Percentiles rank a stretch among this genome's conserved stretches.
These are phyloP conservation scores for Catharus fuscescens DNA, from an alignment of 2,113 vertebrate species.

Conservation along the genomic window DNA sequence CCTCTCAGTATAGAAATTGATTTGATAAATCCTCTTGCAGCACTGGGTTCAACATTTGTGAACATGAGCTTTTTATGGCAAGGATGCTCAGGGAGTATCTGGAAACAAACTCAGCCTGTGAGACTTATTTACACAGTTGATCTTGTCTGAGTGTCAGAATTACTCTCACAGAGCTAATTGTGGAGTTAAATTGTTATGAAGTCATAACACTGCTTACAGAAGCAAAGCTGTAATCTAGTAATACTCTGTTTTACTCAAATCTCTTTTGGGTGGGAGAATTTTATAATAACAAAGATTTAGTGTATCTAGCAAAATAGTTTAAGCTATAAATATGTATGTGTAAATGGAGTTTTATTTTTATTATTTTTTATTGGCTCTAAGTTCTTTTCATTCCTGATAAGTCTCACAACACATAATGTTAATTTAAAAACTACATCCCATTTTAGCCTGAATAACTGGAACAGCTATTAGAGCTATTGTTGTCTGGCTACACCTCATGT, in stretches of 20 bases:
- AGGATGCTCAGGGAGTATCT: not conserved
- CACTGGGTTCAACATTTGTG: not conserved
- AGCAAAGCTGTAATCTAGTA: slow-evolving; percentile 1
- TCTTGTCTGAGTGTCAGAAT: not conserved
- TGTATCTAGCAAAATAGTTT: not conserved
- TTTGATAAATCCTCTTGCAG: not conserved
- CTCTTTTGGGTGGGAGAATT: not conserved
- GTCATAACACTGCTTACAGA: not conserved
- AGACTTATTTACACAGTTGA: not conserved
- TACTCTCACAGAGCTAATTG: slow-evolving; percentile 18
- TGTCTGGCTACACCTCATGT: slow-evolving; percentile 35
- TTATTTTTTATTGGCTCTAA: slow-evolving; percentile 19
- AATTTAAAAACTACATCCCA: not conserved
- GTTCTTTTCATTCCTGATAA: slow-evolving; percentile 1
- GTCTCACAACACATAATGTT: slow-evolving; percentile 1
- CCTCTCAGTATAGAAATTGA: not conserved
- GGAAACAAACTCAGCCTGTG: not conserved
- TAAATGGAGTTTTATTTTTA: slow-evolving; percentile 21
- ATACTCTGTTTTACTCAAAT: not conserved
- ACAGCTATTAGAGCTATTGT: slow-evolving; percentile 1
- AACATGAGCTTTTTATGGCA: not conserved
- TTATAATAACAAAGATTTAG: not conserved
- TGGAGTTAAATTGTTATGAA: slow-evolving; percentile 14
- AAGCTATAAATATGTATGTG: slow-evolving; percentile 8
- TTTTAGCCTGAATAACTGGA: slow-evolving; percentile 37